Conservation (phyloP, 2,888 invertebrate genomes). For the Chesias legatella region DNA sequence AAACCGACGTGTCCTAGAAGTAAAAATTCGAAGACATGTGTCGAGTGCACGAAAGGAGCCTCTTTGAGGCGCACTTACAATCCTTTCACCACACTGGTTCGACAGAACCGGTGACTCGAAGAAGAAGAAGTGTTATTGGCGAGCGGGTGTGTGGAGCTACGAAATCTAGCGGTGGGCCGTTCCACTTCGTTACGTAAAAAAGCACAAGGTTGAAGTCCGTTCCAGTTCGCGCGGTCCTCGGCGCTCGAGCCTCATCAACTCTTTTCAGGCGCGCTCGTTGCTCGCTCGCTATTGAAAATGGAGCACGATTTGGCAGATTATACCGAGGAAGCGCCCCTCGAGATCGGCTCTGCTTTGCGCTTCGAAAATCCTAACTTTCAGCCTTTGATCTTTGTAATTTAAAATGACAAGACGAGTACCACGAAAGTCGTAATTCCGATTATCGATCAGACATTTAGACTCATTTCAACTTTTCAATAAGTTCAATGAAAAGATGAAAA, state of each 20-base stretch:
- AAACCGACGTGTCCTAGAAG: too few species aligned
- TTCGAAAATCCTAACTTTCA: conserved; percentile 25
- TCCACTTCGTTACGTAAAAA: conserved; percentile 22
- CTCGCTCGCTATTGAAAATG: conserved; percentile 34
- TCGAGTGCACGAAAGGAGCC: too few species aligned
- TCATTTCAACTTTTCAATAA: conserved; percentile 22
- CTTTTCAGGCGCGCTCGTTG: conserved; percentile 40
- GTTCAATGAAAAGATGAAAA: conserved; percentile 20
- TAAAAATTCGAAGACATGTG: too few species aligned
- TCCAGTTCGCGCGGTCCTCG: conserved; percentile 27
- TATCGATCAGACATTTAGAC: conserved; percentile 9
- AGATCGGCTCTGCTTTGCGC: conserved; percentile 21
- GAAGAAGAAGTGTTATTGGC: conserved; percentile 15
- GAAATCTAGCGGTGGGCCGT: conserved; percentile 6
- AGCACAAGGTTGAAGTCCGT: conserved; percentile 24
- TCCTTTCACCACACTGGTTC: too few species aligned
- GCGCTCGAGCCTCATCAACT: conserved; percentile 42
- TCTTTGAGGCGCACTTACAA: too few species aligned
- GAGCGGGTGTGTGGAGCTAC: conserved; percentile 1
- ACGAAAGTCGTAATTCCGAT: conserved; percentile 8
- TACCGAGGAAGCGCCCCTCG: conserved; percentile 28
- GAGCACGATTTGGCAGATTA: conserved; percentile 38
- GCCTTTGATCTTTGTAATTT: conserved; percentile 22
- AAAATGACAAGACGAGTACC: conserved; percentile 20
- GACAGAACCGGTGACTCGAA: too few species aligned